phyloP scores from a whole-genome alignment of 2,888 invertebrate species.

The Camptogramma bilineatum region DNA sequence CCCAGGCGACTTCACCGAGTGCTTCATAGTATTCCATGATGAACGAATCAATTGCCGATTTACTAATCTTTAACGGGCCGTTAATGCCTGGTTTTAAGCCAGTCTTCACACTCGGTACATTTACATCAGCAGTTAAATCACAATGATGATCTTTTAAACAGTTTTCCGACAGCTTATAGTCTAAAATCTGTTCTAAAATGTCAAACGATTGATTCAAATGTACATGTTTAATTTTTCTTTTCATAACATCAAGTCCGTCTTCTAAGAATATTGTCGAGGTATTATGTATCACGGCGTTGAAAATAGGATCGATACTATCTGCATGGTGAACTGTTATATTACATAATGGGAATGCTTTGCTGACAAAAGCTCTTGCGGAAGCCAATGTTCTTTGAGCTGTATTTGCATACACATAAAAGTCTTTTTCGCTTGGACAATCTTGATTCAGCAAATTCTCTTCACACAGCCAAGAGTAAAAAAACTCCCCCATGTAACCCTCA shows the following conservation, averaged over 20 bases:
- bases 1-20: constrained; percentile 75
- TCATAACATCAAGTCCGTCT: constrained; percentile 62
- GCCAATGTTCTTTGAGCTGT: constrained; percentile 67
- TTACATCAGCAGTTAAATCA: constrained; percentile 60
- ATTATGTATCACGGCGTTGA: constrained; percentile 71
- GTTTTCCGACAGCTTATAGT: constrained; percentile 64
- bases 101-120: constrained; percentile 53
- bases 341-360: constrained; percentile 66
- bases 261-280: constrained; percentile 56
- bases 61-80: constrained; percentile 73
- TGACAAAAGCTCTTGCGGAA: constrained; percentile 68
- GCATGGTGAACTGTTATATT: constrained; percentile 64
- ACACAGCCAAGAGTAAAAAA: constrained; percentile 59
- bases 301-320: constrained; percentile 61
- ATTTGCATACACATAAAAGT: constrained; percentile 71
- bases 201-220: constrained; percentile 60
- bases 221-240: constrained; percentile 52
- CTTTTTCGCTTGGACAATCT: constrained; percentile 60
- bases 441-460: constrained; percentile 53
- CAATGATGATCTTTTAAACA: constrained; percentile 63
- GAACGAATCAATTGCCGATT: constrained; percentile 72
- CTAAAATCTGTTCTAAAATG: constrained; percentile 62
- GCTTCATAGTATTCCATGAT: constrained; percentile 77
- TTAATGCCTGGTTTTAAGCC: constrained; percentile 64
- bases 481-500: constrained; percentile 71